Evolutionary conservation across 2,888 invertebrate species (phyloP), one percentile per base, ranked within the genome.

Genomic region (Mesorhabditis spiculigera): DNA sequence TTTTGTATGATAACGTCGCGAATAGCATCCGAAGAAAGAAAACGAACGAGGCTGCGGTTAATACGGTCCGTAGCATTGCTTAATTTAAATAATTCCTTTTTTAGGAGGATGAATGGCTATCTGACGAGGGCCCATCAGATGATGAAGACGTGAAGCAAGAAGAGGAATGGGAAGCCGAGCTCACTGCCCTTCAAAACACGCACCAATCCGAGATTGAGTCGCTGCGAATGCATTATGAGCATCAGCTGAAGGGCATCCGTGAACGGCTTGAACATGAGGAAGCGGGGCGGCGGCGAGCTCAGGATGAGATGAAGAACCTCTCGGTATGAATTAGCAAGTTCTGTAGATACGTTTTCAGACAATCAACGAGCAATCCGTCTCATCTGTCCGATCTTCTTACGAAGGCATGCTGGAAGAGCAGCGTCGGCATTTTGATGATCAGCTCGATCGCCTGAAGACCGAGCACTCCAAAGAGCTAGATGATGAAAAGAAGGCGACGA

Each of bases 401-500:
- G 77, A 80, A 5, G 80, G 79, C 65, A 74, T 78, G 72, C 74
- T 84, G 66, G 74, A 71, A 13, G 80, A 81, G 63, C 77, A 81
- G 68, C 69, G 75, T 67, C 72, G 70, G 43, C 74, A 74, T 43
- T 82, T 79, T 65, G 81, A 80, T 42, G 75, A 74, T 3, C 78
- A 80, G 64, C 66, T 83, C 43, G 77, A 78, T 16, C 68, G 64
- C 5, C 70, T 84, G 45, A 73, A 72, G 58, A 71, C 70, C 58
- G 82, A 84, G 63, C 82, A 82, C 70, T 71, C 75, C 16, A 68
- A 76, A 63, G 81, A 83, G 72, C 63, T 84, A 69, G 81, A 82
- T 61, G 83, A 84, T 43, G 84, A 84, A 75, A 83, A 84, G 71
- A 71, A 79, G 45, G 83, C 82, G 28, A 84, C 83, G 5, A 70